Evolutionary conservation across 2,888 invertebrate genomes (phyloP).

Genomic region (Epistrophella euchroma): DNA sequence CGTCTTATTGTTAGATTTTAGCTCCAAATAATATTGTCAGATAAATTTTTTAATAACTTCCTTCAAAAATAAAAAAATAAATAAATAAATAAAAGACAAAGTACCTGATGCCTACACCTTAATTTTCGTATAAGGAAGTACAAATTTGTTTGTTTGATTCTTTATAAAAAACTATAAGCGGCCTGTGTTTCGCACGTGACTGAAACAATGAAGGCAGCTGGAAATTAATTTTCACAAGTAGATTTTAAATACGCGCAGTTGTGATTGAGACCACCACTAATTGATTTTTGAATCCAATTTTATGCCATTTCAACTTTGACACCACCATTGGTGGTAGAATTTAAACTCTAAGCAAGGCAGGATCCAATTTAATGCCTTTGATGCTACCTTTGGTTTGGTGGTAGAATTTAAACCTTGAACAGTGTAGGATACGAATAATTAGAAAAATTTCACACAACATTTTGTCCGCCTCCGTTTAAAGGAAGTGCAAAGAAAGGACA

Average conservation of each 20-base stretch:
- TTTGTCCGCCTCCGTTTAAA: constrained; percentile 44
- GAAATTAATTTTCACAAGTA: constrained; percentile 18
- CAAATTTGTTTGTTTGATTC: neutral
- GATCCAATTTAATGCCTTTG: constrained; percentile 64
- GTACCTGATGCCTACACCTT: neutral
- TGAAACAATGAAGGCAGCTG: constrained; percentile 11
- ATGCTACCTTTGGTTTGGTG: constrained; percentile 11
- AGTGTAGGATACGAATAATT: constrained; percentile 63
- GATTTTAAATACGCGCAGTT: neutral
- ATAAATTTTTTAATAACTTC: constrained; percentile 43
- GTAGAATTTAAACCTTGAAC: neutral
- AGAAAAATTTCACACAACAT: constrained; percentile 67
- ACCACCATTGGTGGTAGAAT: neutral
- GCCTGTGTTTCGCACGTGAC: constrained; percentile 43
- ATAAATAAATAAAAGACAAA: neutral
- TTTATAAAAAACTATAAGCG: neutral
- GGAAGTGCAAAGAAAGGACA: constrained; percentile 69
- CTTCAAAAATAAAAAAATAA: too few species aligned
- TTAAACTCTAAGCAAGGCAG: neutral
- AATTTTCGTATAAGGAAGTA: neutral
- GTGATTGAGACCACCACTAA: constrained; percentile 65
- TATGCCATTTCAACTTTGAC: constrained; percentile 48
- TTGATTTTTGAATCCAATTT: constrained; percentile 72
- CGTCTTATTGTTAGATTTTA: neutral
- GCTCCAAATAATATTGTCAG: constrained; percentile 15